A percentile compares a stretch with the other conserved stretches of the same genome.
Evolutionary conservation across 2,888 invertebrate species (phyloP).

Genomic region (Drosophila cognata): DNA sequence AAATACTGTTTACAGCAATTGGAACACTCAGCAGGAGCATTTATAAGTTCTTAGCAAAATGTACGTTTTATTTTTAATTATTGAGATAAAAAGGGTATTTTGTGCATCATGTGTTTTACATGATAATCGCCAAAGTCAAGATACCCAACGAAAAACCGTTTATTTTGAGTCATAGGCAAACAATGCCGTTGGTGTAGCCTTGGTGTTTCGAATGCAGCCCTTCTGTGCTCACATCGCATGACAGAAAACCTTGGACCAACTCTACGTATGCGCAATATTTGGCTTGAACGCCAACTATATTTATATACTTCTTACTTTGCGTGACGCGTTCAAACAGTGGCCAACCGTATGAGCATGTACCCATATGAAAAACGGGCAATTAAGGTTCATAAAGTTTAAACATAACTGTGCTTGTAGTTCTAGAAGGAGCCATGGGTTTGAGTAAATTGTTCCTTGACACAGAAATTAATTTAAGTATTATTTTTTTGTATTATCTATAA

Average conservation of each 20-base stretch:
- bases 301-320: constrained; percentile 41
- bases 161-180: constrained; percentile 8
- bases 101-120: not conserved
- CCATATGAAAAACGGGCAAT: not conserved
- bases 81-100: not conserved
- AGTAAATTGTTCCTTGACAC: not conserved
- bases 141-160: constrained; percentile 8
- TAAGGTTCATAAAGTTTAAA: not conserved
- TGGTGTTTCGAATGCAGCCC: constrained; percentile 27
- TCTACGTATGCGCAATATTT: constrained; percentile 63
- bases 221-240: constrained; percentile 24
- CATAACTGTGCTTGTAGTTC: not conserved
- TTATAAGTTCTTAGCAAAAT: not conserved
- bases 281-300: constrained; percentile 46
- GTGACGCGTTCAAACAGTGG: constrained; percentile 23
- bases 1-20: not conserved
- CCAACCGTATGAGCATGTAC: constrained; percentile 1
- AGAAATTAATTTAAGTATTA: not conserved
- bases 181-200: constrained; percentile 29
- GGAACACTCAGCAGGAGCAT: not conserved
- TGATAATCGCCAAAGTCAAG: not conserved
- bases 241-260: constrained; percentile 44
- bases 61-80: not conserved
- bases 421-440: not conserved
- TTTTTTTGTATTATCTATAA: not conserved